Percentiles rank a stretch among this genome's conserved stretches.
Conservation (phyloP, 2,113 vertebrate genomes). For the Coptodon rendalli region DNA sequence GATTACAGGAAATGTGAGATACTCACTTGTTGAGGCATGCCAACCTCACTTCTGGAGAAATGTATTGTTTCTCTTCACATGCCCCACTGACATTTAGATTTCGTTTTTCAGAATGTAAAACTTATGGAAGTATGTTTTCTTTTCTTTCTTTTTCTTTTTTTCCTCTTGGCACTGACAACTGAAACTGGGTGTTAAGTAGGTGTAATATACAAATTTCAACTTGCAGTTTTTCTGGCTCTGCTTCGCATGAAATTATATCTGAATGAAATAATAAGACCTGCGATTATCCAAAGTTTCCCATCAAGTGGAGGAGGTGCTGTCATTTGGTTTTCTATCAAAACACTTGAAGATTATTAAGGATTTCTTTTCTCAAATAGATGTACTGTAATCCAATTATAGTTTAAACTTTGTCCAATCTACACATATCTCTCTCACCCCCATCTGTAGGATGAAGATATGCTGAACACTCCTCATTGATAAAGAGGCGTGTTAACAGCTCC, state of each 20-base stretch:
- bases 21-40: neutral
- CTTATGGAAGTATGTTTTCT: accelerated
- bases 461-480: neutral
- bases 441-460: neutral
- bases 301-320: neutral
- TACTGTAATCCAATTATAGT: neutral
- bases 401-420: neutral
- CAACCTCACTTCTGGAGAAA: neutral
- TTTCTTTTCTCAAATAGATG: neutral
- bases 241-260: neutral
- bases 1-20: neutral
- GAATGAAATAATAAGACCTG: neutral
- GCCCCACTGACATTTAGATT: neutral
- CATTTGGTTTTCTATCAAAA: neutral
- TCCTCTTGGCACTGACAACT: neutral
- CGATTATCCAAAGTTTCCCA: neutral
- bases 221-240: neutral
- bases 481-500: neutral
- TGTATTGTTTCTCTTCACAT: accelerated
- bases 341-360: neutral
- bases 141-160: neutral
- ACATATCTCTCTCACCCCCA: neutral
- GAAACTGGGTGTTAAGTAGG: neutral
- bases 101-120: neutral
- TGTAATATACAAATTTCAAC: neutral